Evolutionary conservation across 2,888 invertebrate genomes (phyloP), one percentile per base, ranked within the genome.

Genomic region (Vanessa cardui): DNA sequence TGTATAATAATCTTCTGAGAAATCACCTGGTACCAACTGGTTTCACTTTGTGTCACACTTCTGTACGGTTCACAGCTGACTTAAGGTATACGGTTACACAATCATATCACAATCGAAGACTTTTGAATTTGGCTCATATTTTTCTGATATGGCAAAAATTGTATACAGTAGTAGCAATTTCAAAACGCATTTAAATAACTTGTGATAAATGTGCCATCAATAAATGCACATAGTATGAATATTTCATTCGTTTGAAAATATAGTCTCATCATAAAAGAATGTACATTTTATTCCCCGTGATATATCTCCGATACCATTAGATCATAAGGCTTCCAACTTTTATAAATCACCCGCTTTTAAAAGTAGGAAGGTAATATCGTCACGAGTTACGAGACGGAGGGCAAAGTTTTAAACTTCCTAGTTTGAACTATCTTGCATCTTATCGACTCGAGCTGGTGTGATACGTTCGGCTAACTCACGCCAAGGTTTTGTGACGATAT

Each of bases 301-400:
- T 61, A 62, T 54, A 54, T 31, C 16, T 54, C n/a, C 52, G 52
- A 54, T 31, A 26, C 52, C 52, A 54, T 26, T 31, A 54, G 52
- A 54, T 54, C 52, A 54, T 56, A 56, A 56, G 56, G 65, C 62
- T 65, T 68, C 58, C 50, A 52, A 61, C 59, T 68, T 64, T 64
- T 52, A 68, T 63, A 66, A 71, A 68, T 71, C 70, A 68, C 65
- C 54, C 33, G 33, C 69, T 63, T 68, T 71, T 71, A 50, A 66
- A 68, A 68, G 60, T 64, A 62, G 60, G 54, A 46, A 63, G 66
- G 65, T 68, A 65, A 68, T 71, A 71, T 65, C 52, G 62, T 63
- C 56, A 31, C 54, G 47, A 52, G 52, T 15, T 21, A 52, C 52
- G 52, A 52, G 26, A 15, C 52, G 64, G 52, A 67, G 68, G 66